A percentile compares a stretch with the other conserved stretches of the same genome.
phyloP scores from a whole-genome alignment of 2,888 invertebrate species.

The Zootermopsis nevadensis region DNA sequence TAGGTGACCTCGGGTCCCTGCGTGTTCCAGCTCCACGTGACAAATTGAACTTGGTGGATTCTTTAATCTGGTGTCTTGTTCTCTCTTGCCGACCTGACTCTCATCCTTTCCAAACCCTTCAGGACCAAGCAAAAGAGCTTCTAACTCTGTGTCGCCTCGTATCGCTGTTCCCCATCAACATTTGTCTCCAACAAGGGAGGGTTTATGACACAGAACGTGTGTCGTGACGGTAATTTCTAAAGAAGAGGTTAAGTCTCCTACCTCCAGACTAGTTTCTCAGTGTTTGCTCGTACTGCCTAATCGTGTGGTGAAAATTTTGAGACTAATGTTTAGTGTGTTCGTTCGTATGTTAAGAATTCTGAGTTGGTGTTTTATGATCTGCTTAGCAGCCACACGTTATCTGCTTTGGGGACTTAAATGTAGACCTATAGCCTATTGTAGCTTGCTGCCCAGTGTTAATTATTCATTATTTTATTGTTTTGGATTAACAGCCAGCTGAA shows the following conservation, averaged over 20 bases:
- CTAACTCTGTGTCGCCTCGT: slow-evolving; percentile 34
- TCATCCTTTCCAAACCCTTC: not conserved
- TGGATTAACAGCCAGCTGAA: too few relatives aligned
- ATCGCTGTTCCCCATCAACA: slow-evolving; percentile 21
- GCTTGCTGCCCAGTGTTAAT: too few relatives aligned
- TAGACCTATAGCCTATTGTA: too few relatives aligned
- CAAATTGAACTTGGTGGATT: slow-evolving; percentile 33
- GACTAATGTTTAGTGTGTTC: not conserved
- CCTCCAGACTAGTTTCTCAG: not conserved
- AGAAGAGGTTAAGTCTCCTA: slow-evolving; percentile 8
- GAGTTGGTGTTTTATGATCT: too few relatives aligned
- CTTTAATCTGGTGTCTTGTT: slow-evolving; percentile 34
- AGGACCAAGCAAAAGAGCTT: slow-evolving; percentile 28
- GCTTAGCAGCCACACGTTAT: too few relatives aligned
- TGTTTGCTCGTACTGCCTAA: slow-evolving; percentile 2
- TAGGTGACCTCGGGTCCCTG: not conserved
- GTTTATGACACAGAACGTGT: slow-evolving; percentile 34
- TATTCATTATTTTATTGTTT: too few relatives aligned
- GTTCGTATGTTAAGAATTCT: not conserved
- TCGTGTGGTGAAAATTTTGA: not conserved
- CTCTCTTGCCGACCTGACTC: not conserved
- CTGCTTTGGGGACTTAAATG: too few relatives aligned
- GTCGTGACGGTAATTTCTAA: slow-evolving; percentile 37
- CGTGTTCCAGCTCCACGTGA: slow-evolving; percentile 5
- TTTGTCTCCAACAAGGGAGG: slow-evolving; percentile 33